Percentiles rank a stretch among this genome's conserved stretches.
These are phyloP conservation scores for Micromesistius poutassou DNA, from an alignment of 2,797 vertebrate genomes.

Conservation along the genomic window DNA sequence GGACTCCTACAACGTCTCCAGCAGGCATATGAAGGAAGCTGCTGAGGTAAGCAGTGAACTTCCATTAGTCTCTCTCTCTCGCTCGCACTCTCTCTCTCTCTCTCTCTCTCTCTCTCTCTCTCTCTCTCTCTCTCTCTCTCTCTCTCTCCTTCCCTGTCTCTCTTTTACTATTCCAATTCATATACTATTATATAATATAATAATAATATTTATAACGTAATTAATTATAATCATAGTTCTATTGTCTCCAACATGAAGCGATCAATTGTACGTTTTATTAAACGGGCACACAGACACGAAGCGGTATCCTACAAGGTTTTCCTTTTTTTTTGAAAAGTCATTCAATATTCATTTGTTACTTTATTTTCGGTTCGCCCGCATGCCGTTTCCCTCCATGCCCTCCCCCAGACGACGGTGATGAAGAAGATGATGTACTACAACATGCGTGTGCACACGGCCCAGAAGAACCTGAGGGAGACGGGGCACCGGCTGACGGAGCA, in stretches of 20 bases:
- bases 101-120: not conserved
- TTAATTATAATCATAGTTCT: not conserved
- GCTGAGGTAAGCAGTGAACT: conserved; percentile 73
- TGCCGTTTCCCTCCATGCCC: conserved; percentile 7
- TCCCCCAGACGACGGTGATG: conserved; percentile 77
- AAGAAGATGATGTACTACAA: conserved; percentile 93
- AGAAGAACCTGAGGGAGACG: conserved; percentile 72
- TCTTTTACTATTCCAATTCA: not conserved
- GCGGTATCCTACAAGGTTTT: not conserved
- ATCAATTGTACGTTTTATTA: not conserved
- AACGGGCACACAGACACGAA: not conserved
- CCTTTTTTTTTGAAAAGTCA: not conserved
- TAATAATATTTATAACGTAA: not conserved
- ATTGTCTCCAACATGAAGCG: not conserved
- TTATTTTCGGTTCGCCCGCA: not conserved
- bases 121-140: not conserved
- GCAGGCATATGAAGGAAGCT: conserved; percentile 79
- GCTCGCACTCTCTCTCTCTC: not conserved
- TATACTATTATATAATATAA: no score
- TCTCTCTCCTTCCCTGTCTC: no score
- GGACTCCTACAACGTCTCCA: conserved; percentile 79
- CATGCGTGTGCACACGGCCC: conserved; percentile 78
- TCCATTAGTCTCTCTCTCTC: not conserved
- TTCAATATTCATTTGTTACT: not conserved
- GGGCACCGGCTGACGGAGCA: conserved; percentile 70